Percentiles rank a stretch among this genome's conserved stretches.
Evolutionary conservation across 2,113 vertebrate species (phyloP).

Genomic region (Nerophis lumbriciformis): DNA sequence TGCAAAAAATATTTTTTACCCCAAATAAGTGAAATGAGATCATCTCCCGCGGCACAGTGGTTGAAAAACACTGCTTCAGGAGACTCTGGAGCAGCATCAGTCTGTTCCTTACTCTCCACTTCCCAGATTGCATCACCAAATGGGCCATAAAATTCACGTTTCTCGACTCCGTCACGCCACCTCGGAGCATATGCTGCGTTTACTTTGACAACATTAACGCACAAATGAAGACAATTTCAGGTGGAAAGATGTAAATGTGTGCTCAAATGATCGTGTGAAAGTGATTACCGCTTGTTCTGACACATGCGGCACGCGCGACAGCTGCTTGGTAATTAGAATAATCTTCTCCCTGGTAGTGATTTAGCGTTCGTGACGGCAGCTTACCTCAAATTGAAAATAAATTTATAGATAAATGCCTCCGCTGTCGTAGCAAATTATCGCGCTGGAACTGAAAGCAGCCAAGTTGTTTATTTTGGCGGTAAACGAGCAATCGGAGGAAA

Average conservation of each 20-base stretch:
- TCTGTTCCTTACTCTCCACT: constrained; percentile 30
- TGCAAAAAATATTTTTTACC: no score
- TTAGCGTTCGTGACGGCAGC: constrained; percentile 70
- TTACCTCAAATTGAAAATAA: constrained; percentile 76
- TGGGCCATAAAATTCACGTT: constrained; percentile 51
- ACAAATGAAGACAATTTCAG: constrained; percentile 65
- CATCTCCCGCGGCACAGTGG: no score
- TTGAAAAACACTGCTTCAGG: no score
- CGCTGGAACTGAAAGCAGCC: constrained; percentile 66
- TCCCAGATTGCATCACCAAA: constrained; percentile 49
- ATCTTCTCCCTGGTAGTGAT: constrained; percentile 73
- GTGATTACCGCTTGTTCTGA: constrained; percentile 64
- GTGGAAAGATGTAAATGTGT: constrained; percentile 62
- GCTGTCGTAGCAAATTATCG: constrained; percentile 68
- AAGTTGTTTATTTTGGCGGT: constrained; percentile 72
- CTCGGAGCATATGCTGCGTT: constrained; percentile 42
- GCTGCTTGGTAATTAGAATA: constrained; percentile 74
- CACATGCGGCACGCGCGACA: constrained; percentile 63
- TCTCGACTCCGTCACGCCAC: constrained; percentile 40
- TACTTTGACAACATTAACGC: constrained; percentile 56
- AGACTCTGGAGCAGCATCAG: not conserved
- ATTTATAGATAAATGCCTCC: constrained; percentile 74
- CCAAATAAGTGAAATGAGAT: no score
- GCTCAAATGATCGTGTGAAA: constrained; percentile 62
- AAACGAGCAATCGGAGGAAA: constrained; percentile 62